Percentiles rank a stretch among this genome's conserved stretches.
phyloP scores from a whole-genome alignment of 2,797 vertebrate species.

The Muraenolepis orangiensis region DNA sequence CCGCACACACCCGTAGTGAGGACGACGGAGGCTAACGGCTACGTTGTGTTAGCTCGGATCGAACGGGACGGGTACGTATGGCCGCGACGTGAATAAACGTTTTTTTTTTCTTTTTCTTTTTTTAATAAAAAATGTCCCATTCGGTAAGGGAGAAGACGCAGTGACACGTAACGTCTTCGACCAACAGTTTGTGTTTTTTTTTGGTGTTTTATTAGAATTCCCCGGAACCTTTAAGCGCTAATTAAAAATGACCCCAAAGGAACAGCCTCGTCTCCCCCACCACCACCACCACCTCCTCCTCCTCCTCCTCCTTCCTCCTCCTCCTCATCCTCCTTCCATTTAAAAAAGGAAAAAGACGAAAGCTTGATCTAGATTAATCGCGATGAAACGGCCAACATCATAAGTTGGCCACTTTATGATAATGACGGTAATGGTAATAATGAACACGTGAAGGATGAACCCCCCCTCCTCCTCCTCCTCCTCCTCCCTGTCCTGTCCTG shows the following conservation, averaged over 20 bases:
- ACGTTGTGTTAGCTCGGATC: no score
- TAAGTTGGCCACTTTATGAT: conserved; percentile 75
- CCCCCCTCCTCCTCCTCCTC: no score
- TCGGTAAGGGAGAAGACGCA: not conserved
- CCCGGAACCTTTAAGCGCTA: conserved; percentile 63
- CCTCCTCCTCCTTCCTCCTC: not conserved
- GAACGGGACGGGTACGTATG: no score
- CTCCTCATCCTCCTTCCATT: not conserved
- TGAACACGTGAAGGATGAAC: conserved; percentile 78
- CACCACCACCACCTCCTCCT: conserved; percentile 8
- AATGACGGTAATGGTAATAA: conserved; percentile 81
- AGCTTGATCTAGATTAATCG: conserved; percentile 75
- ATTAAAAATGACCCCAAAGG: conserved; percentile 76
- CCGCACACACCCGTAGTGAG: no score
- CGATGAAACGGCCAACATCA: conserved; percentile 68
- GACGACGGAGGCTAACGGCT: no score
- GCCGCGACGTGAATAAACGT: no score
- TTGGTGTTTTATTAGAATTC: conserved; percentile 54
- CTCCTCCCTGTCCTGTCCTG: no score
- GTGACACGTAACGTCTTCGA: conserved; percentile 48
- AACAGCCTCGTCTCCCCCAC: conserved; percentile 34
- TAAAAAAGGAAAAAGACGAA: conserved; percentile 40
- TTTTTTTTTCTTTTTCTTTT: no score
- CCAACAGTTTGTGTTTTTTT: conserved; percentile 62
- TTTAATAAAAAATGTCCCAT: conserved; percentile 50